A percentile compares a stretch with the other conserved stretches of the same genome.
Conservation (phyloP, 1,140 invertebrate genomes). For the Euglossa dilemma region DNA sequence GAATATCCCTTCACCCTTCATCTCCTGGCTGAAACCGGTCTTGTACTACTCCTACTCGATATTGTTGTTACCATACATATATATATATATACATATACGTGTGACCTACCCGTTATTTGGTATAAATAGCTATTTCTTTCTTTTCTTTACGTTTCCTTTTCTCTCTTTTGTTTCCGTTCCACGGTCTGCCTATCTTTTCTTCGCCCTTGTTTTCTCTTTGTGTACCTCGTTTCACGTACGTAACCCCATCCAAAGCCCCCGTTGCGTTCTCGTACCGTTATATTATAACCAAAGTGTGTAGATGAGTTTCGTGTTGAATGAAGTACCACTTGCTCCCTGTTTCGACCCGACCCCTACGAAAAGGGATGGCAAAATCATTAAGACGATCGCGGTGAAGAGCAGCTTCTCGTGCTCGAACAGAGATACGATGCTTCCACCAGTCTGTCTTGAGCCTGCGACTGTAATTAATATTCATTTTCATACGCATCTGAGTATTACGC, state of each 20-base stretch:
- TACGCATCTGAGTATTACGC: conserved; percentile 28
- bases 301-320: conserved; percentile 80
- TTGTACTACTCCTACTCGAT: conserved; percentile 54
- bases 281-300: conserved; percentile 76
- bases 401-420: conserved; percentile 6
- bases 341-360: conserved; percentile 81
- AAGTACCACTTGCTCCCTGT: conserved; percentile 70
- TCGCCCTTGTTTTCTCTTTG: conserved; percentile 47
- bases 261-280: conserved; percentile 52
- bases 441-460: conserved; percentile 16
- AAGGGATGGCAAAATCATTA: conserved; percentile 78
- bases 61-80: conserved; percentile 45
- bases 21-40: conserved; percentile 62
- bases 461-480: conserved; percentile 54
- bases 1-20: conserved; percentile 56
- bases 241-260: conserved; percentile 11
- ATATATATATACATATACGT: conserved; percentile 60
- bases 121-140: conserved; percentile 53
- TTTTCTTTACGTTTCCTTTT: conserved; percentile 11
- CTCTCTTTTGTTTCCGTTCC: conserved; percentile 42
- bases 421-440: conserved; percentile 35
- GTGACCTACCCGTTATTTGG: conserved; percentile 54
- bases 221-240: conserved; percentile 23
- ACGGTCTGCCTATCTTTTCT: conserved; percentile 10
- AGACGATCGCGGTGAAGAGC: conserved; percentile 18